A percentile compares a stretch with the other conserved stretches of the same genome.
These are phyloP conservation scores for Micromesistius poutassou DNA, from an alignment of 2,797 vertebrate species.

Conservation along the genomic window DNA sequence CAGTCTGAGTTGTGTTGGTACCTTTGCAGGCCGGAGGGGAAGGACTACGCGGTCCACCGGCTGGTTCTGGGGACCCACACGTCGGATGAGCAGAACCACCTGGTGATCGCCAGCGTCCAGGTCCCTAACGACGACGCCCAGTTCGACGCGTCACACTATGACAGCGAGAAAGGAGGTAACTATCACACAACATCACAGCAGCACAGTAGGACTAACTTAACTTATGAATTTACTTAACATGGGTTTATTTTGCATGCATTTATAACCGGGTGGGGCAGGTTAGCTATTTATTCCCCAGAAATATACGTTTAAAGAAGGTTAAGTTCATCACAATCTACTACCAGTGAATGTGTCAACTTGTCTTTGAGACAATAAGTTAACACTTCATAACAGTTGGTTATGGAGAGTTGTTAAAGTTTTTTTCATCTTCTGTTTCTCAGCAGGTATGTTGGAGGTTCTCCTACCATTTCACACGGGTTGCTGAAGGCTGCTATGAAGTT, in stretches of 20 bases:
- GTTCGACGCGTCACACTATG: slow-evolving; percentile 86
- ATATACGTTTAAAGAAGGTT: not conserved
- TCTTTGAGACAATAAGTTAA: not conserved
- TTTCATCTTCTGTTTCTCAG: slow-evolving; percentile 55
- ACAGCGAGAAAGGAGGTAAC: slow-evolving; percentile 90
- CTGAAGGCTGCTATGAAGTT: not conserved
- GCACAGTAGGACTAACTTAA: not conserved
- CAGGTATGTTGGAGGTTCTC: slow-evolving; percentile 65
- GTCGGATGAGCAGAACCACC: slow-evolving; percentile 91
- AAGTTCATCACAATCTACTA: not conserved
- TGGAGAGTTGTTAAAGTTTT: not conserved
- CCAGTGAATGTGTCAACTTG: too few relatives aligned
- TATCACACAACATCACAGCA: not conserved
- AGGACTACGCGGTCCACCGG: slow-evolving; percentile 87
- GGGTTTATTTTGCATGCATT: not conserved
- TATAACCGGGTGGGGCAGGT: not conserved
- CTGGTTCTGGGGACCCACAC: slow-evolving; percentile 90
- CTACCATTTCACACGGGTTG: not conserved
- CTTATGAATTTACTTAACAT: not conserved
- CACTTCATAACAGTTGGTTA: not conserved
- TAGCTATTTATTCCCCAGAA: not conserved
- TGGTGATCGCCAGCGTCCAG: slow-evolving; percentile 91
- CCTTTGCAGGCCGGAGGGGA: slow-evolving; percentile 83
- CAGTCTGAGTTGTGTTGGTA: not conserved
- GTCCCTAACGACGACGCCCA: slow-evolving; percentile 90